A percentile compares a stretch with the other conserved stretches of the same genome.
phyloP scores from a whole-genome alignment of 2,888 invertebrate genomes.

The Andrena haemorrhoa region DNA sequence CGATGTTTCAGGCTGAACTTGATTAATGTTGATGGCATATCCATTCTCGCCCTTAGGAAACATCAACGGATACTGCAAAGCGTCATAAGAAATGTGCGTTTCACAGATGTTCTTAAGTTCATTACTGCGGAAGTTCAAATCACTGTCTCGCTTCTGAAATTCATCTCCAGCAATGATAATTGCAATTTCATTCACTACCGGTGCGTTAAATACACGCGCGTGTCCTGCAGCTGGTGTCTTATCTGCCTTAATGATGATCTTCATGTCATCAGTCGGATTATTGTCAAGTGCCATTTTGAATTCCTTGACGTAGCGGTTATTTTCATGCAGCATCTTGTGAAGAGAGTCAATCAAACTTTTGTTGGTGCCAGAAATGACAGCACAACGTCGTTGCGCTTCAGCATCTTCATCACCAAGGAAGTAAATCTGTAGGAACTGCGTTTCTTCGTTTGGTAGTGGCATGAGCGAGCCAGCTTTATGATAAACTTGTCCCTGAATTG shows the following conservation, averaged over 20 bases:
- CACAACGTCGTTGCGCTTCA: conserved; percentile 48
- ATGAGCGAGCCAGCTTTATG: conserved; percentile 44
- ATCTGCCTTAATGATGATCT: conserved; percentile 53
- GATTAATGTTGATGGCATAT: too few species aligned
- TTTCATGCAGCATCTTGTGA: conserved; percentile 20
- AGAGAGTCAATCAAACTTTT: conserved; percentile 38
- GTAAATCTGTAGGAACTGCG: conserved; percentile 69
- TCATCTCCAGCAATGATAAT: conserved; percentile 65
- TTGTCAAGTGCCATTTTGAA: conserved; percentile 69
- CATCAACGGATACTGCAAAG: conserved; percentile 82
- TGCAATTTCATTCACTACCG: conserved; percentile 70
- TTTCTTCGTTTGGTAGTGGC: conserved; percentile 30
- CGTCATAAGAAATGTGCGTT: conserved; percentile 80
- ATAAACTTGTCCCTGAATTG: conserved; percentile 44
- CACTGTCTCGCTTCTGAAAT: conserved; percentile 12
- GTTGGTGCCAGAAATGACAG: conserved; percentile 21
- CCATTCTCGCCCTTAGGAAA: conserved; percentile 54
- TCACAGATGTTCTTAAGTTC: conserved; percentile 55
- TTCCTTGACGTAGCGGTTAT: conserved; percentile 38
- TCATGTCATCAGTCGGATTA: conserved; percentile 74
- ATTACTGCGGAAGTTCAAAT: conserved; percentile 13
- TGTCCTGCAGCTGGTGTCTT: conserved; percentile 49
- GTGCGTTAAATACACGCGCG: conserved; percentile 64
- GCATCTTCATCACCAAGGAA: conserved; percentile 68
- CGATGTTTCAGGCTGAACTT: too few species aligned